Percentiles rank a stretch among this genome's conserved stretches.
phyloP scores from a whole-genome alignment of 1,140 invertebrate genomes.

The Papilio aristodemus region DNA sequence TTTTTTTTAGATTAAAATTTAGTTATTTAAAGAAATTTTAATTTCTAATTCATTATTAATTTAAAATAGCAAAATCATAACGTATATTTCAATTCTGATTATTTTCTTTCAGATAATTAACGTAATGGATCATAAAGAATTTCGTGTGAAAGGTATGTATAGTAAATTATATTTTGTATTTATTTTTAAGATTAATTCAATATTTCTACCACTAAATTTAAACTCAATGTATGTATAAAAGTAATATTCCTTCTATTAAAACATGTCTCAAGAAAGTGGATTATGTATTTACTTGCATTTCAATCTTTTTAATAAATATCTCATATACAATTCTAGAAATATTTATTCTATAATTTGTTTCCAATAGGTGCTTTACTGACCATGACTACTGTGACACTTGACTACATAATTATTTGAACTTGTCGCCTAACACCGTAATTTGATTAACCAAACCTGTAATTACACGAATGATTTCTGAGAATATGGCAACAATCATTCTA shows the following conservation, averaged over 20 bases:
- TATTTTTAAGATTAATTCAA: background rate
- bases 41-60: too few species aligned
- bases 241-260: too few species aligned
- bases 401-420: constrained; percentile 9
- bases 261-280: too few species aligned
- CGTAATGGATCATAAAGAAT: constrained; percentile 56
- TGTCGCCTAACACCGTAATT: constrained; percentile 13
- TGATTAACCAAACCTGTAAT: constrained; percentile 19
- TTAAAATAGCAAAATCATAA: too few species aligned
- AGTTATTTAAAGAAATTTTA: too few species aligned
- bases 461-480: constrained; percentile 16
- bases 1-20: too few species aligned
- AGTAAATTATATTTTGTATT: background rate
- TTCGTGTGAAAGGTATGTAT: constrained; percentile 55
- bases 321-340: background rate
- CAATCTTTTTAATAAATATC: too few species aligned
- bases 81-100: background rate
- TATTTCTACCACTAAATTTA: background rate
- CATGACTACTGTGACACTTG: constrained; percentile 16
- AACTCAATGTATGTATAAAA: too few species aligned
- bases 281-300: too few species aligned
- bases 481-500: background rate
- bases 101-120: constrained; percentile 39
- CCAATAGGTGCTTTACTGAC: constrained; percentile 18
- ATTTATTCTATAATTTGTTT: too few species aligned